Percentiles rank a stretch among this genome's conserved stretches.
These are phyloP conservation scores for Paracentrotus lividus DNA, from an alignment of 53 echinoderm and acorn worm species.

Conservation along the genomic window DNA sequence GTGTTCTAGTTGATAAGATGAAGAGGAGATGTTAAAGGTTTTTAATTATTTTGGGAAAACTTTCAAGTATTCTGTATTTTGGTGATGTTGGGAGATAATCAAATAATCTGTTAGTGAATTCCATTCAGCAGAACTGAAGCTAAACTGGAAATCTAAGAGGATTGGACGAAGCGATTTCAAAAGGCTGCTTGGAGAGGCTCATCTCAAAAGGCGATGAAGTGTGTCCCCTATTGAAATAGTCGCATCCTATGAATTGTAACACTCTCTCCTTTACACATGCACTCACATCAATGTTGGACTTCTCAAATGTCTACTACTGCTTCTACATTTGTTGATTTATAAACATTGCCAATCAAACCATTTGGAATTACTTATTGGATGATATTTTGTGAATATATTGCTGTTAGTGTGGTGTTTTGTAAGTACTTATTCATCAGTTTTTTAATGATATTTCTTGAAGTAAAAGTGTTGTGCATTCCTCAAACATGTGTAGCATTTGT, in stretches of 20 bases:
- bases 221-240: slow-evolving; percentile 15
- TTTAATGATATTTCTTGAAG: background rate
- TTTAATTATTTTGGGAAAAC: background rate
- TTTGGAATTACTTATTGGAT: slow-evolving; percentile 21
- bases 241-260: background rate
- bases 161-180: slow-evolving; percentile 3
- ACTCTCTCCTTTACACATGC: background rate
- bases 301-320: slow-evolving; percentile 26
- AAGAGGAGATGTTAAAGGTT: background rate
- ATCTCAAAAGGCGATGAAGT: background rate
- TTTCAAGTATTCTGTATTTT: background rate
- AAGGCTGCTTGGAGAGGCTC: background rate
- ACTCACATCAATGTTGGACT: slow-evolving; percentile 28
- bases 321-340: slow-evolving; percentile 29
- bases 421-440: slow-evolving; percentile 30
- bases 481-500: slow-evolving; percentile 30
- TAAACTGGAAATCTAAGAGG: background rate
- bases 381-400: slow-evolving; percentile 48
- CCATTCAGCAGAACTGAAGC: background rate
- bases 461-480: slow-evolving; percentile 33
- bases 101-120: background rate
- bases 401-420: background rate
- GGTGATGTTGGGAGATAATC: background rate
- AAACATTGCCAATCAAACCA: background rate
- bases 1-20: slow-evolving; percentile 38